Evolutionary conservation across 1,140 invertebrate species (phyloP).

Genomic region (Polyergus mexicanus): DNA sequence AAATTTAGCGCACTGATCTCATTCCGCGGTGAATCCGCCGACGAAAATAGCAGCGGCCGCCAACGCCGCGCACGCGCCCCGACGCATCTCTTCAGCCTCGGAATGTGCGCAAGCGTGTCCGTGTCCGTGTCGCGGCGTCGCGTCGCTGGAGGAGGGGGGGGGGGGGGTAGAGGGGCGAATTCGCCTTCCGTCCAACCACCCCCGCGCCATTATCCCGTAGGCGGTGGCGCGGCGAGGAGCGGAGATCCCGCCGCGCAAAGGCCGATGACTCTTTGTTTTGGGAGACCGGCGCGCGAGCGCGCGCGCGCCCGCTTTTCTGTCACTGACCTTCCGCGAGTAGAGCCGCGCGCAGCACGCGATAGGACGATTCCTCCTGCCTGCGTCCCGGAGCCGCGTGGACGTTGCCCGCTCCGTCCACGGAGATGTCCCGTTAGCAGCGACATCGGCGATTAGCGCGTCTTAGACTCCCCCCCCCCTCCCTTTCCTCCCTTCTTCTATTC

Average conservation of each 20-base stretch:
- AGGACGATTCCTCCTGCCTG: constrained; percentile 64
- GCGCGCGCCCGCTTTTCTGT: constrained; percentile 66
- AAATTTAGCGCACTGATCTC: constrained; percentile 72
- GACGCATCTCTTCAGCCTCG: constrained; percentile 7
- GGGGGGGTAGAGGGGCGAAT: too few species aligned
- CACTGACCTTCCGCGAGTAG: constrained; percentile 70
- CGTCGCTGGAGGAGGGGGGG: not conserved
- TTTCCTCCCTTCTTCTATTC: not conserved
- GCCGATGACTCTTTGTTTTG: constrained; percentile 67
- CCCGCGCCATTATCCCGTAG: constrained; percentile 39
- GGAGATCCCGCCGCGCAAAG: constrained; percentile 51
- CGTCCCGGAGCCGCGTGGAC: not conserved
- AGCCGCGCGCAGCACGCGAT: constrained; percentile 45
- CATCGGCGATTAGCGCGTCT: constrained; percentile 40
- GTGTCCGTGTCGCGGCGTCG: too few species aligned
- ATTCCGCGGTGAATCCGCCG: constrained; percentile 44
- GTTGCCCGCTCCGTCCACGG: not conserved
- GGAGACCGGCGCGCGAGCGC: constrained; percentile 48
- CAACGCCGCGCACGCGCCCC: constrained; percentile 25
- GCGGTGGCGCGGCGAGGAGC: constrained; percentile 27
- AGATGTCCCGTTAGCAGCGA: constrained; percentile 35
- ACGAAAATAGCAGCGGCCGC: constrained; percentile 75
- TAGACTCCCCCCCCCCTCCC: not conserved
- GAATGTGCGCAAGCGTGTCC: not conserved
- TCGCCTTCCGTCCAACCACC: constrained; percentile 8